These are phyloP conservation scores for Phrynocephalus versicolor DNA, from an alignment of 2,113 vertebrate genomes.

Conservation along the genomic window DNA sequence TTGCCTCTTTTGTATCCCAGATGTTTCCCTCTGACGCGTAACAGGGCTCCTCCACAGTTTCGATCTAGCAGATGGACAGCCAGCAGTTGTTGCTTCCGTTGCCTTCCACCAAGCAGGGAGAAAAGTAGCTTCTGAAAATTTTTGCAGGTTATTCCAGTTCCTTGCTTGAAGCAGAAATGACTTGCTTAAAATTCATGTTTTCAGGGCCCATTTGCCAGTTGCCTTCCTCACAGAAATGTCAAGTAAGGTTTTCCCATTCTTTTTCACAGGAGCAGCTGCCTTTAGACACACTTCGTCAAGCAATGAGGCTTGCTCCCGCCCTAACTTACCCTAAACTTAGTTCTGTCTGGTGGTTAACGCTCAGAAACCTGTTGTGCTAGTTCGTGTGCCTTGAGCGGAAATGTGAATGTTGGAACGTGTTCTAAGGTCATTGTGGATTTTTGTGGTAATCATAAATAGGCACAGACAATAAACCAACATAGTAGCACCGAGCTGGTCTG, in stretches of 20 bases:
- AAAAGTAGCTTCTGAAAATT: constrained; percentile 31
- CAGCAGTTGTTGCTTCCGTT: neutral
- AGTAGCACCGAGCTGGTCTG: neutral
- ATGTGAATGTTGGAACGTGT: constrained; percentile 63
- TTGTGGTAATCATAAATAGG: constrained; percentile 47
- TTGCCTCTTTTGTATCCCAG: neutral
- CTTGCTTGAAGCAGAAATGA: neutral
- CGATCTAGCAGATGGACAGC: constrained; percentile 32
- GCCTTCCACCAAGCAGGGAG: constrained; percentile 34
- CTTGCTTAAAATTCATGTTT: neutral
- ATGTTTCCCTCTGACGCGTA: neutral
- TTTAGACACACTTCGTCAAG: constrained; percentile 27
- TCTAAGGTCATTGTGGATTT: constrained; percentile 56
- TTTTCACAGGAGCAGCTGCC: constrained; percentile 37
- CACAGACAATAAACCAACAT: constrained; percentile 42
- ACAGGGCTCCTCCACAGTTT: constrained; percentile 36
- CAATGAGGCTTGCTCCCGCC: constrained; percentile 49
- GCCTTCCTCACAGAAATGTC: constrained; percentile 12
- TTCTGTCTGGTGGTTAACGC: constrained; percentile 50
- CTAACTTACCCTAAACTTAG: constrained; percentile 28
- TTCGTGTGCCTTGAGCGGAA: constrained; percentile 42
- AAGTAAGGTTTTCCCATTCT: constrained; percentile 23
- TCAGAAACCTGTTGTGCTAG: constrained; percentile 62
- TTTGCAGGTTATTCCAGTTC: neutral
- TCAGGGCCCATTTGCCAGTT: neutral